Base-by-base conservation (phyloP, 1,140 invertebrate species). In the Philotrypesis tridentata region DNA sequence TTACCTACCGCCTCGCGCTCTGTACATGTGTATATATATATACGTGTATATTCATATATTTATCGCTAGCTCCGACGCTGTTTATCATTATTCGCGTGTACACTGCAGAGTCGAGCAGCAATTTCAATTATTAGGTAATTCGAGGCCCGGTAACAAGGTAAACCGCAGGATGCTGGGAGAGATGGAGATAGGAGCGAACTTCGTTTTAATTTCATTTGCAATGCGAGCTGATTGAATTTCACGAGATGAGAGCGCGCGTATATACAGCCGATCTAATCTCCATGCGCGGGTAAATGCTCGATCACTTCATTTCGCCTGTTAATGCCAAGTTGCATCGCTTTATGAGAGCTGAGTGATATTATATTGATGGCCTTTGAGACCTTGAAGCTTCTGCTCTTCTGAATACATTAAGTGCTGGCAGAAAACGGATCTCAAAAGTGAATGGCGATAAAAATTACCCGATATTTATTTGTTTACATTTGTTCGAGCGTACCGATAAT, bases 121-220 rank as follows among this genome's bases (percentile, higher is more conserved):
- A 83, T 84, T 84, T 83, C 81, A 84, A 84, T 84, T 84, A 83
- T 84, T 80, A 83, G 83, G 40, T 71, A 79, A 83, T 73, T 37
- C 82, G 74, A 74, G 74, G 7, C 61, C 23, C 73, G 71, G 72
- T 82, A 77, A 82, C 75, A 60, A 71, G 70, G 84, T 82, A 84
- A 85, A 85, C 21, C 48, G 21, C 21, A 2, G 21, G 17, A 55
- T 55, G 4, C 0, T 21, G 48, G 21, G 48, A 55, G 48, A 55
- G 17, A 55, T 11, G 17, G 43, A 48, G 43, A 48, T 11, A 17
- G 11, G 43, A 17, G 11, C 4, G 43, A 17, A 14, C 43, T n/a
- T 76, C 80, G 76, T 85, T 85, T 84, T 68, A 84, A 85, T 84
- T 85, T 85, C 82, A 85, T 85, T 84, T 73, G 76, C 73, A 82